Base-by-base conservation (phyloP, 1,140 invertebrate species). In the Popillia japonica region DNA sequence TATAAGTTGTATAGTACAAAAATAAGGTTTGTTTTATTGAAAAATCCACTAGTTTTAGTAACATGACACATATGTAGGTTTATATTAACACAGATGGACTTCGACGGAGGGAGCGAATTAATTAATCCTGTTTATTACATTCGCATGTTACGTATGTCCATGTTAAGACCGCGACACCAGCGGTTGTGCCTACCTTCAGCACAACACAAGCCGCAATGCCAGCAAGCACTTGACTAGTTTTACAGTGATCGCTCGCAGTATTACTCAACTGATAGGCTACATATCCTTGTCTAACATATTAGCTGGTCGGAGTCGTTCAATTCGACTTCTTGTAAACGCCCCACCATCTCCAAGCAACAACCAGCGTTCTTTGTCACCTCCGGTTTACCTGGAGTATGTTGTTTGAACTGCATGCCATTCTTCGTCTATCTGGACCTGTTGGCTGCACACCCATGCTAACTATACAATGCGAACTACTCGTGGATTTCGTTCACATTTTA, bases 361-460 rank as follows among this genome's bases (percentile, higher is more conserved):
- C 77, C 77, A 78, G 72, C 77, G 77, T 48, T 68, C 77, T 78
- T 78, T 78, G 77, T 78, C 77, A 78, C 77, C 77, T 78, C 68
- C 77, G 77, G 72, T 72, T 78, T 78, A 78, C 77, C 77, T 78
- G 77, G 68, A 20, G 72, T 74, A 78, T 78, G 77, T 78, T 78
- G 77, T 72, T 68, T 78, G 72, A 78, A 44, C 77, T 78, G 77
- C 77, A 78, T 78, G 77, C 77, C 77, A 78, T 78, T 78, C 77
- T 48, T 55, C 34, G 72, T 73, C 77, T 78, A 78, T 72, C 77
- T 78, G 68, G 77, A 78, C 72, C 77, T 74, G 77, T 55, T 78
- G 41, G 34, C 74, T 61, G 77, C 77, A 78, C 77, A 78, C 77
- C 68, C 77, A 78, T 78, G 40, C 68, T 72, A 77, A 77, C 76